These are phyloP conservation scores for Benitochromis conjunctus DNA, from an alignment of 2,113 vertebrate species.

Conservation along the genomic window DNA sequence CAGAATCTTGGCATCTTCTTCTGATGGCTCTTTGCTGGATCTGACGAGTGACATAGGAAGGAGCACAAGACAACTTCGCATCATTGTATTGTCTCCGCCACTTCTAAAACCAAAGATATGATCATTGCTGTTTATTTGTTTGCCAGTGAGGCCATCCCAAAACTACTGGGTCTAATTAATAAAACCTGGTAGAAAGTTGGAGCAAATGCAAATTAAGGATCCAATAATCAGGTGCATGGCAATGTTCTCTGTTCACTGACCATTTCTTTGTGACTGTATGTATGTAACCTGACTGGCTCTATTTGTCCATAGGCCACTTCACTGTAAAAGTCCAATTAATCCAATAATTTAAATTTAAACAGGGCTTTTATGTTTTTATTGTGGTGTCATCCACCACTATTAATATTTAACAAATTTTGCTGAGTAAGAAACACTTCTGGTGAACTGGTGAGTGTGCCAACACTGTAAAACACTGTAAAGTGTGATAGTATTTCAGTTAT, in stretches of 20 bases:
- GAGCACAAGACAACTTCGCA: not conserved
- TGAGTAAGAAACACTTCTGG: not conserved
- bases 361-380: not conserved
- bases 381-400: not conserved
- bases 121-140: not conserved
- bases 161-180: not conserved
- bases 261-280: not conserved
- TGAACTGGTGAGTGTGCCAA: not conserved
- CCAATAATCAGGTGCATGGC: not conserved
- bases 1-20: conserved; percentile 55
- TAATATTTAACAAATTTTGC: not conserved
- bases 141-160: not conserved
- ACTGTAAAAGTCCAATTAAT: not conserved
- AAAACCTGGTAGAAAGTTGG: not conserved
- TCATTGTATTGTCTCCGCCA: not conserved
- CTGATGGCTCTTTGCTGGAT: conserved; percentile 61
- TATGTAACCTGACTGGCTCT: not conserved
- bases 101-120: not conserved
- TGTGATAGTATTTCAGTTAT: not conserved
- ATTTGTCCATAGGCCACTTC: not conserved
- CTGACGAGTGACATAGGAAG: conserved; percentile 51
- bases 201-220: not conserved
- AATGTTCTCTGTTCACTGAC: too few relatives aligned
- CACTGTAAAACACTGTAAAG: not conserved
- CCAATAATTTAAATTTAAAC: not conserved